A percentile compares a stretch with the other conserved stretches of the same genome.
Conservation (phyloP, 1,140 invertebrate species). For the Conopomorpha cramerella region DNA sequence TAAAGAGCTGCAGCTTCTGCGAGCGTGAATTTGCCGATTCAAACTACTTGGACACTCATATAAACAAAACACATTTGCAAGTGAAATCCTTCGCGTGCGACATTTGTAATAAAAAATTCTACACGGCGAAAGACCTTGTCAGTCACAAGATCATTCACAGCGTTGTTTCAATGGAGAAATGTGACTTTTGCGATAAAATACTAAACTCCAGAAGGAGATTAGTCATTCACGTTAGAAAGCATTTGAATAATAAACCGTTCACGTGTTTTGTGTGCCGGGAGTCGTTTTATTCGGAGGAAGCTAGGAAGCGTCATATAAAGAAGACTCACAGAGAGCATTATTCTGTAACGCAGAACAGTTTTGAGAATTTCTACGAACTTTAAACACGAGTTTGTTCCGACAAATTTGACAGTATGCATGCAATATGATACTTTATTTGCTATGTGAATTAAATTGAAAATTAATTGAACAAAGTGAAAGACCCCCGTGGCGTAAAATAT, state of each 20-base stretch:
- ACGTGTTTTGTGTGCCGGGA: conserved; percentile 27
- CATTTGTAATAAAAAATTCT: conserved; percentile 41
- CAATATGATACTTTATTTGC: too few relatives aligned
- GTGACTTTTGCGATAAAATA: conserved; percentile 29
- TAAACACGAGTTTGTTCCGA: too few relatives aligned
- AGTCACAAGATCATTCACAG: conserved; percentile 37
- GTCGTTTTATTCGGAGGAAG: conserved; percentile 28
- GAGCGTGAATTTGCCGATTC: conserved; percentile 33
- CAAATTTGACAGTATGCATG: too few relatives aligned
- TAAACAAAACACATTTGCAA: conserved; percentile 45
- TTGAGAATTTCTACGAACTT: too few relatives aligned
- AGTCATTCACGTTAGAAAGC: conserved; percentile 37
- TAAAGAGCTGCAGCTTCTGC: conserved; percentile 40
- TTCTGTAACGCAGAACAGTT: too few relatives aligned
- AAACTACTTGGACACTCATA: conserved; percentile 35
- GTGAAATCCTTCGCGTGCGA: conserved; percentile 47
- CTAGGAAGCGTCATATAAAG: too few relatives aligned
- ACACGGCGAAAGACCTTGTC: conserved; percentile 30
- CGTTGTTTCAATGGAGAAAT: conserved; percentile 23
- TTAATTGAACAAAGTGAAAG: too few relatives aligned
- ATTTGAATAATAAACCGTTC: conserved; percentile 34
- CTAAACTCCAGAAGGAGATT: conserved; percentile 32
- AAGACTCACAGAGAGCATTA: too few relatives aligned
- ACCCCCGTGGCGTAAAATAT: too few relatives aligned
- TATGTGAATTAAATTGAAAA: too few relatives aligned